These are phyloP conservation scores for Ptychadena robeensis DNA, from an alignment of 2,797 vertebrate species.

Conservation along the genomic window DNA sequence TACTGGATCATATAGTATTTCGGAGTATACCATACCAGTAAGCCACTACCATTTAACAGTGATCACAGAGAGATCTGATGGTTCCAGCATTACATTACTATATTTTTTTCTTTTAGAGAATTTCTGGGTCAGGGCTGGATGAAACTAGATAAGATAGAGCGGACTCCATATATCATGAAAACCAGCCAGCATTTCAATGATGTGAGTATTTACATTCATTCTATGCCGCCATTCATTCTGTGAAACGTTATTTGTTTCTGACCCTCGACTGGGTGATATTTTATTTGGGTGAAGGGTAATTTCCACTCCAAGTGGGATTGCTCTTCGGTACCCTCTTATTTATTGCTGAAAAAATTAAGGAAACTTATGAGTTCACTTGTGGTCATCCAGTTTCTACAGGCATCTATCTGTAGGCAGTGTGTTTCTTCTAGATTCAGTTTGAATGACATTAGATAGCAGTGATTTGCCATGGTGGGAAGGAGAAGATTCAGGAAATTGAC, in stretches of 20 bases:
- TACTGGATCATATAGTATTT: conserved; percentile 93
- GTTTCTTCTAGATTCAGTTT: no score
- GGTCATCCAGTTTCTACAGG: no score
- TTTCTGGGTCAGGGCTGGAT: conserved; percentile 97
- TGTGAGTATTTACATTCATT: conserved; percentile 73
- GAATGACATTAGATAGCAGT: no score
- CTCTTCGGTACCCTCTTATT: no score
- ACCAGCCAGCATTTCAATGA: conserved; percentile 96
- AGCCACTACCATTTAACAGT: conserved; percentile 68
- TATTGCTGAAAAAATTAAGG: no score
- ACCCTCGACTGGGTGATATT: neutral
- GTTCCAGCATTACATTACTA: neutral
- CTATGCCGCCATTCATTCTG: neutral
- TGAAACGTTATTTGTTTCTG: neutral
- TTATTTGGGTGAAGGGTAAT: neutral
- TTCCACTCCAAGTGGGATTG: neutral
- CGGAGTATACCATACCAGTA: conserved; percentile 97
- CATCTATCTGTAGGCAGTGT: no score
- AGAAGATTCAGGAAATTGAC: no score
- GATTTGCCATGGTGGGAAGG: no score
- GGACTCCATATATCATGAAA: conserved; percentile 94
- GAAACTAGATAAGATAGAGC: conserved; percentile 93
- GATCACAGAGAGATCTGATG: neutral
- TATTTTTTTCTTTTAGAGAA: conserved; percentile 76
- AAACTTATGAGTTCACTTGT: no score